Base-by-base conservation (phyloP, 1,140 invertebrate species). In the Zophobas atratus region DNA sequence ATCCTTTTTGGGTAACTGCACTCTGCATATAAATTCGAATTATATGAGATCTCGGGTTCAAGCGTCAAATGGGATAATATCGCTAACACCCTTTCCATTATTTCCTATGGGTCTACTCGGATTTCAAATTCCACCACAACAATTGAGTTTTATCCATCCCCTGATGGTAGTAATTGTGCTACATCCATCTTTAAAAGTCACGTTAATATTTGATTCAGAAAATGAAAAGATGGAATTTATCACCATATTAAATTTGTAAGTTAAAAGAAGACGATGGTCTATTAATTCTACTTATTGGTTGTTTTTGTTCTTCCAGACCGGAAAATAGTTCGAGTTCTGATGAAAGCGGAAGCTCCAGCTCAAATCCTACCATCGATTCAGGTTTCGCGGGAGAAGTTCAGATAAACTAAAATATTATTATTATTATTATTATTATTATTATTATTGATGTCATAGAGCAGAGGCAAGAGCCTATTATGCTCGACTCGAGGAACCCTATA, bases 211-310 rank as follows among this genome's bases (percentile, higher is more conserved):
- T 5, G 8, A 2, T 1, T 34, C 34, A 4, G 55, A 33, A 57
- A 35, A 57, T 57, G 55, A 57, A 57, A 53, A 36, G 35, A 57
- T 33, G 55, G 55, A 57, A 57, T 57, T 57, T 33, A 20, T 57
- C 3, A 34, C 32, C 4, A 8, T 53, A 2, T 32, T 53, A 2
- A 53, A 53, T 53, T 53, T 53, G 49, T 53, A 53, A 53, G 6
- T 53, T 6, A 53, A 53, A 53, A 53, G 20, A 53, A 53, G 20
- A 20, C 20, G 43, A 46, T 46, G 6, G 43, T 46, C 6, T 46
- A 46, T 46, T 46, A 46, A 46, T 46, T 46, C 43, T 46, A 46
- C 20, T 20, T 46, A 46, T 46, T 46, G 43, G 43, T 46, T 46
- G 43, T 20, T 46, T 46, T 46, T 46, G 43, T 46, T 46, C 3